These are phyloP conservation scores for Albula glossodonta DNA, from an alignment of 2,113 vertebrate genomes.

Conservation along the genomic window DNA sequence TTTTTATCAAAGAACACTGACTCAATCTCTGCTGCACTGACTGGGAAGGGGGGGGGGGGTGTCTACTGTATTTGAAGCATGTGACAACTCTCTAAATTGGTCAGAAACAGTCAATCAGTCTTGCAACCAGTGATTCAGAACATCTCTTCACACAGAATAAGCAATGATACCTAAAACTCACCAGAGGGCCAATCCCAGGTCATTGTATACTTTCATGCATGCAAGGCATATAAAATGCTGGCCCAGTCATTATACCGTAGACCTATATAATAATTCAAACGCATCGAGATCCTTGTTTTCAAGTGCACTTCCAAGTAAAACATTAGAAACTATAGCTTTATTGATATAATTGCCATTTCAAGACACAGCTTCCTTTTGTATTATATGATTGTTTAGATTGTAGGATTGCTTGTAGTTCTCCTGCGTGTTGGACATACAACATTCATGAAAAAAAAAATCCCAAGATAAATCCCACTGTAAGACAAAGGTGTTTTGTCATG, in stretches of 20 bases:
- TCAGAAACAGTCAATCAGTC: background rate
- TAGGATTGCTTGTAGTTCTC: background rate
- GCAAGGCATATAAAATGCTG: background rate
- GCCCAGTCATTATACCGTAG: background rate
- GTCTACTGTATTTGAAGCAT: background rate
- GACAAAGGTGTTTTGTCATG: slow-evolving; percentile 8
- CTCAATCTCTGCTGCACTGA: background rate
- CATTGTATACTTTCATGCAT: background rate
- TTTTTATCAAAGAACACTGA: background rate
- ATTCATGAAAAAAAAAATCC: slow-evolving; percentile 9
- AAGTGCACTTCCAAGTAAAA: background rate
- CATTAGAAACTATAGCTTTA: background rate
- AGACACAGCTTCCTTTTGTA: background rate
- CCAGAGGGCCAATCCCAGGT: background rate
- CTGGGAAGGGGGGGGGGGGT: no score
- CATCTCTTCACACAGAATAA: background rate
- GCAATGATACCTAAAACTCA: background rate
- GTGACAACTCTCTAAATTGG: background rate
- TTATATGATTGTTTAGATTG: background rate
- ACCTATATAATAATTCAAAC: background rate
- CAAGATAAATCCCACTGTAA: background rate
- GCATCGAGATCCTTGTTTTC: background rate
- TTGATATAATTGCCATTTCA: background rate
- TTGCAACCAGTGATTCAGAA: background rate
- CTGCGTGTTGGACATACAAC: background rate